Base-by-base conservation (phyloP, 2,888 invertebrate species). In the Timandra comae region DNA sequence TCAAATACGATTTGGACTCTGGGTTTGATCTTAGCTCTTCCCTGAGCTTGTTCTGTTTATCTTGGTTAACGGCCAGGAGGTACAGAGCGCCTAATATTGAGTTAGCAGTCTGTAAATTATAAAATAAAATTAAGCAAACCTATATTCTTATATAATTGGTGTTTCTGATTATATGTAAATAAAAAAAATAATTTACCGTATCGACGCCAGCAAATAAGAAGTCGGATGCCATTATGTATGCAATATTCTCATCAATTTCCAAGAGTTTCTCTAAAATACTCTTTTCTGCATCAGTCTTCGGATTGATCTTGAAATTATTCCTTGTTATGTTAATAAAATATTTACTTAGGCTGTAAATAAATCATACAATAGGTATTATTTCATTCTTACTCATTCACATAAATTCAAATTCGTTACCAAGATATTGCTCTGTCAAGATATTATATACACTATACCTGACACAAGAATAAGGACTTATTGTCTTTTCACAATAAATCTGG, bases 171-270 rank as follows among this genome's bases (percentile, higher is more conserved):
- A 16, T 16, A 5, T 16, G 5, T 16, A 5, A 16, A 16, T 16
- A 5, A n/a, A n/a, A n/a, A n/a, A n/a, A n/a, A n/a, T 16, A 5
- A 9, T 44, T 75, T 68, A 93, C 91, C 38, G 91, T 91, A 65
- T 92, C 91, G n/a, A 90, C 80, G 27, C 91, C 91, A 11, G 89
- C 91, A 27, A 88, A 78, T 23, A 92, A 52, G 87, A 91, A 87
- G 49, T 92, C 92, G 43, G 87, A 69, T 1, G 90, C 89, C 88
- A 91, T 90, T 11, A 89, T 81, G 10, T 87, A 56, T 0, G 91
- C 91, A 2, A 88, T 66, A 33, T 87, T 69, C 47, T 86, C 81
- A 52, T 91, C 87, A 6, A 88, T 80, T 31, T 80, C 81, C 0
- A 90, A 56, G 12, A 92, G 60, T 49, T 88, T 89, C 53, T 91